Evolutionary conservation across 2,888 invertebrate species (phyloP).

Genomic region (Epirrhoe alternata): DNA sequence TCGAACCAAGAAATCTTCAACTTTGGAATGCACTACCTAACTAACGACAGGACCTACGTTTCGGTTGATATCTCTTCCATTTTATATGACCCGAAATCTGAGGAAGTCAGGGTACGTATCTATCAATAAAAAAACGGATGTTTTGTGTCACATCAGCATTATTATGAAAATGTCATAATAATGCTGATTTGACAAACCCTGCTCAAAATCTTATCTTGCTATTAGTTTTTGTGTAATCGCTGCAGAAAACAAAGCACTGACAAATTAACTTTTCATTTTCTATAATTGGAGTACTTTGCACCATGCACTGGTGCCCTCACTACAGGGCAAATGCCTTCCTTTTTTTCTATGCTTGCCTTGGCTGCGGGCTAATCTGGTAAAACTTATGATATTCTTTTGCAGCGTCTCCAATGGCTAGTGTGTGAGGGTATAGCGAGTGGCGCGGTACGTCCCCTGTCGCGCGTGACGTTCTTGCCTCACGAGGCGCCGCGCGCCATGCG

Average conservation of each 20-base stretch:
- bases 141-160: too few species aligned
- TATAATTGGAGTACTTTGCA: too few species aligned
- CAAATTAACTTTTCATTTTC: too few species aligned
- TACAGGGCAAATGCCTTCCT: too few species aligned
- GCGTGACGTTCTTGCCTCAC: conserved; percentile 52
- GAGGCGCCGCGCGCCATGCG: conserved; percentile 61
- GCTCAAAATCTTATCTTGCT: too few species aligned
- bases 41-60: conserved; percentile 40
- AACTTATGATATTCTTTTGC: conserved; percentile 5
- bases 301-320: too few species aligned
- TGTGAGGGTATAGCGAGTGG: conserved; percentile 62
- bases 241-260: too few species aligned
- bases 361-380: not conserved
- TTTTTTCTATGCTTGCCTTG: too few species aligned
- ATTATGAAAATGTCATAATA: too few species aligned
- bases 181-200: too few species aligned
- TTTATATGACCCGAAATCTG: conserved; percentile 33
- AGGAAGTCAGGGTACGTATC: conserved; percentile 47
- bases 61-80: conserved; percentile 49
- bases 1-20: conserved; percentile 45
- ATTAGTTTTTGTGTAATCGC: too few species aligned
- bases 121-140: too few species aligned
- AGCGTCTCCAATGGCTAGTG: conserved; percentile 56
- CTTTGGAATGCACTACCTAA: conserved; percentile 49
- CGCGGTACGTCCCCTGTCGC: conserved; percentile 63